Conservation (phyloP, 2,888 invertebrate species). For the Sericinus montela region DNA sequence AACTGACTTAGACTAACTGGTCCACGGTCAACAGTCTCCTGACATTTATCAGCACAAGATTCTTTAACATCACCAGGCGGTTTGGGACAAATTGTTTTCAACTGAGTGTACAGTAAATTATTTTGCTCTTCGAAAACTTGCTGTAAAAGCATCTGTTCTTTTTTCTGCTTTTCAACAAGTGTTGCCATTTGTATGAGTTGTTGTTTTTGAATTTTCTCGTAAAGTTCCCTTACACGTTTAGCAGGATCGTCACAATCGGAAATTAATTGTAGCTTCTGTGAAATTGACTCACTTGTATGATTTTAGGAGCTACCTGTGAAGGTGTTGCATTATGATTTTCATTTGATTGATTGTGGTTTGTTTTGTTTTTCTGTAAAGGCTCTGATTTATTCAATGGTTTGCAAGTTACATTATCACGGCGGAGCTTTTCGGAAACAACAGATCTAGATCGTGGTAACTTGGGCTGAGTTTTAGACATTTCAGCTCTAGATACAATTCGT, state of each 20-base stretch:
- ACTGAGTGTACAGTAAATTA: conserved; percentile 72
- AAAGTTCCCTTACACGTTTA: conserved; percentile 55
- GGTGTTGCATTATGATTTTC: conserved; percentile 28
- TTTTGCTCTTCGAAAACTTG: conserved; percentile 84
- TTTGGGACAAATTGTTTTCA: conserved; percentile 64
- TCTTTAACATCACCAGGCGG: conserved; percentile 53
- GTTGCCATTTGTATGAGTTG: conserved; percentile 82
- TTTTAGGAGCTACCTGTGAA: conserved; percentile 21
- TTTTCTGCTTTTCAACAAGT: conserved; percentile 81
- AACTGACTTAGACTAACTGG: conserved; percentile 68
- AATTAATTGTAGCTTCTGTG: conserved; percentile 24
- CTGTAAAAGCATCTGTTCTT: conserved; percentile 81
- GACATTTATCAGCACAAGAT: conserved; percentile 54
- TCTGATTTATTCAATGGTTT: conserved; percentile 44
- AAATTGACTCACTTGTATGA: conserved; percentile 9
- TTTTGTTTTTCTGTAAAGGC: conserved; percentile 36
- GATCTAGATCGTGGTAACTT: conserved; percentile 36
- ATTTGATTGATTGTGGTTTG: conserved; percentile 35
- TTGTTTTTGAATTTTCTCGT: conserved; percentile 79
- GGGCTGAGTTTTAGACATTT: conserved; percentile 29
- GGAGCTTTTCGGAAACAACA: conserved; percentile 33
- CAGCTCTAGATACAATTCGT: conserved; percentile 15
- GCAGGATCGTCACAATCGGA: conserved; percentile 58
- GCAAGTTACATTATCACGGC: conserved; percentile 27
- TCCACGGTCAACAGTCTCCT: conserved; percentile 38